Evolutionary conservation across 2,113 vertebrate species (phyloP).

Genomic region (Seriola aureovittata): DNA sequence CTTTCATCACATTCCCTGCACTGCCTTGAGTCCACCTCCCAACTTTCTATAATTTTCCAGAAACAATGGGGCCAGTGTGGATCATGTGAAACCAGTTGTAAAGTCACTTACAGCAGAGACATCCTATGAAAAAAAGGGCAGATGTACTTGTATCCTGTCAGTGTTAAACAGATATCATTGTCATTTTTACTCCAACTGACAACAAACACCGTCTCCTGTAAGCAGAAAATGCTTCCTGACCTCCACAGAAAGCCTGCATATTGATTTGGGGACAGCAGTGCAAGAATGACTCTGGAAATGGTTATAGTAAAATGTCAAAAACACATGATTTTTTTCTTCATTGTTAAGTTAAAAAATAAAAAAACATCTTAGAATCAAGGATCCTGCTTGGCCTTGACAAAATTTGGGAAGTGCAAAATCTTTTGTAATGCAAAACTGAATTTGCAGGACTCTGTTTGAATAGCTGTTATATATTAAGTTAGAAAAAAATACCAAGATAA

Average conservation of each 20-base stretch:
- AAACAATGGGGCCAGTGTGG: neutral
- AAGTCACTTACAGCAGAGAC: neutral
- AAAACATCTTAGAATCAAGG: neutral
- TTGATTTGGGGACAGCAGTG: constrained; percentile 48
- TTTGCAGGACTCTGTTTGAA: neutral
- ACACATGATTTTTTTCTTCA: neutral
- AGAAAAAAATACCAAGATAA: neutral
- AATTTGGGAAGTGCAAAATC: neutral
- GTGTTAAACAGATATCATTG: constrained; percentile 23
- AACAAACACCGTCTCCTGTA: constrained; percentile 50
- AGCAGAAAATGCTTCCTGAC: constrained; percentile 57
- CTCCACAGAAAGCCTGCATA: constrained; percentile 57
- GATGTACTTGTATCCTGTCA: constrained; percentile 39
- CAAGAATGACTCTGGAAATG: constrained; percentile 39
- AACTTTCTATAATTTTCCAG: neutral
- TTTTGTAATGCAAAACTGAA: neutral
- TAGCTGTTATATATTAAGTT: neutral
- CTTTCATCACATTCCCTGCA: neutral
- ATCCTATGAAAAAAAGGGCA: constrained; percentile 10
- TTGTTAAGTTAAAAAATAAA: neutral
- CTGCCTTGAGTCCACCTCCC: neutral
- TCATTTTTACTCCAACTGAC: constrained; percentile 53
- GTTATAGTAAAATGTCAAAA: constrained; percentile 39
- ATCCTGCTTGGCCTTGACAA: constrained; percentile 10
- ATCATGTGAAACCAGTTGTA: neutral